These are phyloP conservation scores for Orbicella faveolata DNA, from an alignment of 64 coral and sea anemone species.

Conservation along the genomic window DNA sequence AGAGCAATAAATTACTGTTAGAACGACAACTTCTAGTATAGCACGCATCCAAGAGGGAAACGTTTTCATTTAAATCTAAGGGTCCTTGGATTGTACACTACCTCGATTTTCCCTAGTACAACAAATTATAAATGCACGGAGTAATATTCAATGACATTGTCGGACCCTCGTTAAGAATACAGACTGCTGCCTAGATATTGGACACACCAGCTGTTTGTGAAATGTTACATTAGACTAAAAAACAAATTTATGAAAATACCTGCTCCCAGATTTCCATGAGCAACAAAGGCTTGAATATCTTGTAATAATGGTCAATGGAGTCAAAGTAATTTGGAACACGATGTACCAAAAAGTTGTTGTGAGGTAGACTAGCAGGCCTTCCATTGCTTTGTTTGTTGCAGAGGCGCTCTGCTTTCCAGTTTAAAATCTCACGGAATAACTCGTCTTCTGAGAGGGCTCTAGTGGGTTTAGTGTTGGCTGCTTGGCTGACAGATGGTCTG, in stretches of 20 bases:
- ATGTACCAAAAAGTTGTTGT: neutral
- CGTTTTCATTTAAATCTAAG: too few relatives aligned
- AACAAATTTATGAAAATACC: neutral
- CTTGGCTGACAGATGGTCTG: neutral
- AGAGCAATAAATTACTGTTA: too few relatives aligned
- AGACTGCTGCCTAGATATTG: neutral
- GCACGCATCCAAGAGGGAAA: too few relatives aligned
- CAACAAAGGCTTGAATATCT: conserved; percentile 25
- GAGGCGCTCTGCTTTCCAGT: conserved; percentile 17
- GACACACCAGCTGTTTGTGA: neutral
- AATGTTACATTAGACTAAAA: neutral
- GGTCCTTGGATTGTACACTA: too few relatives aligned
- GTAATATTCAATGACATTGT: too few relatives aligned
- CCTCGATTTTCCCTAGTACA: too few relatives aligned
- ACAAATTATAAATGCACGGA: too few relatives aligned
- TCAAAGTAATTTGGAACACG: conserved; percentile 37
- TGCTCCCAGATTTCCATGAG: conserved; percentile 52
- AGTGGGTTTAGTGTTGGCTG: neutral
- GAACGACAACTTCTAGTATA: too few relatives aligned
- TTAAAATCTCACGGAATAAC: conserved; percentile 19
- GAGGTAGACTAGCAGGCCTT: neutral
- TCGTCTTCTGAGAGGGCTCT: conserved; percentile 9
- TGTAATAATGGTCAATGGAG: conserved; percentile 33
- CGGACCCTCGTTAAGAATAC: too few relatives aligned
- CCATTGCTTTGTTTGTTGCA: neutral